Evolutionary conservation across 2,888 invertebrate genomes (phyloP).

Genomic region (Chloroclysta siterata): DNA sequence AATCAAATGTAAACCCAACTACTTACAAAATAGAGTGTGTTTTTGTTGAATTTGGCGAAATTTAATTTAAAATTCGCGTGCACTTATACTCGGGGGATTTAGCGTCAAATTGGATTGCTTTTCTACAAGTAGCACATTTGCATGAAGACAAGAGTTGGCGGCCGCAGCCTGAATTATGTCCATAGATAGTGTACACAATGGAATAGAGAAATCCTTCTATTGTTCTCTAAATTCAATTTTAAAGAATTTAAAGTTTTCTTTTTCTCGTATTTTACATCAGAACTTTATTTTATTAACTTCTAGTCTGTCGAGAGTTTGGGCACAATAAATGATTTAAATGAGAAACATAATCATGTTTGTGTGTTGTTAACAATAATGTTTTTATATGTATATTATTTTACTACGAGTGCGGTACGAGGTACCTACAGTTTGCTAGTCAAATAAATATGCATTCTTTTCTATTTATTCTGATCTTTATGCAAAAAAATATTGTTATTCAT

Average conservation of each 20-base stretch:
- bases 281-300: background rate
- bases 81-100: slow-evolving; percentile 69
- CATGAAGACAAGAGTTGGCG: slow-evolving; percentile 65
- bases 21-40: slow-evolving; percentile 43
- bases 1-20: slow-evolving; percentile 44
- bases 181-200: slow-evolving; percentile 13
- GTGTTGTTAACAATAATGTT: too few species aligned
- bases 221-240: slow-evolving; percentile 1
- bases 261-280: background rate
- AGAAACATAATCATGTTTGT: too few species aligned
- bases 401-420: too few species aligned
- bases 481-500: too few species aligned
- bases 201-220: slow-evolving; percentile 9
- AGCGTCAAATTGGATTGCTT: slow-evolving; percentile 76
- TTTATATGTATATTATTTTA: too few species aligned
- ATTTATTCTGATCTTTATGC: too few species aligned
- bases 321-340: too few species aligned
- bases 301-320: too few species aligned
- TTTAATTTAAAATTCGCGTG: slow-evolving; percentile 75
- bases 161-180: slow-evolving; percentile 33
- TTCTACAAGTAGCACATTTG: slow-evolving; percentile 75
- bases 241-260: background rate
- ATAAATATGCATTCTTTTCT: too few species aligned
- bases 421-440: too few species aligned
- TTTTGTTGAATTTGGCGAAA: slow-evolving; percentile 50